phyloP scores from a whole-genome alignment of 2,888 invertebrate species.

The Phaonia tiefii region DNA sequence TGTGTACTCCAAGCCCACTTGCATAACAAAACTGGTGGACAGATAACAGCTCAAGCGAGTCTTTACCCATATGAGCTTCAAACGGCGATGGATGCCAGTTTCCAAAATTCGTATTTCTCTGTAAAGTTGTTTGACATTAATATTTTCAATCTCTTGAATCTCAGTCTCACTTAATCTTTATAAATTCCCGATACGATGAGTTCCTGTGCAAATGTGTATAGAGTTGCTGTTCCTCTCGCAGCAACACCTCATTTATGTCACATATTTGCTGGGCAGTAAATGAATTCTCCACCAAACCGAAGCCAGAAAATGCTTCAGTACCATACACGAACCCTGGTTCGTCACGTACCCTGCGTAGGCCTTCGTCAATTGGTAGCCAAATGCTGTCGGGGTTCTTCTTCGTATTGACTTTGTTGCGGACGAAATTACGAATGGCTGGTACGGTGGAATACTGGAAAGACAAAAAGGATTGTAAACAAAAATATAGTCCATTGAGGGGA shows the following conservation, averaged over 20 bases:
- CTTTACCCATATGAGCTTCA: conserved; percentile 73
- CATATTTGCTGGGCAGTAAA: conserved; percentile 77
- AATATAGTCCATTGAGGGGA: too few relatives aligned
- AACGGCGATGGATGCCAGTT: conserved; percentile 74
- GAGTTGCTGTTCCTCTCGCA: conserved; percentile 72
- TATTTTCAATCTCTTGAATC: not conserved
- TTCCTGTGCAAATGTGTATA: conserved; percentile 73
- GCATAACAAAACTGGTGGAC: conserved; percentile 73
- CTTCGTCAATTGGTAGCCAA: conserved; percentile 74
- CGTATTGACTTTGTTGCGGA: conserved; percentile 67
- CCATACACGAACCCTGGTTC: conserved; percentile 76
- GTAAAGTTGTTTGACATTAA: conserved; percentile 1
- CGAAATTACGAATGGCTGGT: conserved; percentile 71
- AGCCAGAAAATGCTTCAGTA: conserved; percentile 74
- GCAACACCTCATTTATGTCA: conserved; percentile 77
- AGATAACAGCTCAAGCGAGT: conserved; percentile 73
- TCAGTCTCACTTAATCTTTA: conserved; percentile 73
- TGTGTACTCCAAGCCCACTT: conserved; percentile 78
- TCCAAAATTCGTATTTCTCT: conserved; percentile 75
- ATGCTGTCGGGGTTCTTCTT: conserved; percentile 68
- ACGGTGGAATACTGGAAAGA: conserved; percentile 70
- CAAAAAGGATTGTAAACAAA: too few relatives aligned
- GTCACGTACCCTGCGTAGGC: conserved; percentile 74
- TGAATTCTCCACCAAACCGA: conserved; percentile 72
- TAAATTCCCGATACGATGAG: conserved; percentile 77